Evolutionary conservation across 64 coral and sea anemone genomes (phyloP), one percentile per base, ranked within the genome.

Genomic region (Montipora foliosa): DNA sequence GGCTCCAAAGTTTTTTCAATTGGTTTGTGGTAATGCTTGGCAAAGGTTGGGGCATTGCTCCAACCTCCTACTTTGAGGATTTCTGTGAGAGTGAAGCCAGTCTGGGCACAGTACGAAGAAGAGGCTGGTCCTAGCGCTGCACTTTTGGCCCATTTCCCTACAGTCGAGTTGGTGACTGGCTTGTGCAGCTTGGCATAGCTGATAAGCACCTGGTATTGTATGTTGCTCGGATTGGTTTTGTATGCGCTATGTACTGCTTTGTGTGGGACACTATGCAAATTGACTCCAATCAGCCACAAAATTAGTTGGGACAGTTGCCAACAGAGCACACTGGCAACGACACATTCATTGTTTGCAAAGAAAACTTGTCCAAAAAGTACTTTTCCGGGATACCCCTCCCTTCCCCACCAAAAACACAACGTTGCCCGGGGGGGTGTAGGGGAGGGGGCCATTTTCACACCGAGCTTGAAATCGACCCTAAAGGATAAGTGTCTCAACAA

Each of bases 11-110:
- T 89, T 94, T 49, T 68, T 64, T n/a, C 24, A 19, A 94, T 88
- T 6, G 92, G 92, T 62, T 89, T 94, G 10, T 94, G 52, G 44
- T 94, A 94, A 59, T 94, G 49, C 64, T 82, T 94, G 16, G 85
- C 85, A 70, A 93, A 93, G 0, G 82, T 87, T 51, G 53, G 50
- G 11, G 53, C 82, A 79, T 93, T 93, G 1, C 60, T 24, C 82
- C 91, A 93, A 9, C 91, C 91, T 2, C 73, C 91, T 48, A 82
- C 74, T 87, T 93, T 87, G 49, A 93, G 82, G 22, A 87, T 93
- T 25, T 87, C 72, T 37, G 37, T 13, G 0, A 93, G 19, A 11
- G 91, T 84, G 0, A 93, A 44, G 5, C 91, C 51, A n/a, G 25
- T 50, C 2, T 5, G 49, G 16, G 48, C 48, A 16, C 53, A 59